These are phyloP conservation scores for Trichopoda pennipes DNA, from an alignment of 2,888 invertebrate genomes.

Conservation along the genomic window DNA sequence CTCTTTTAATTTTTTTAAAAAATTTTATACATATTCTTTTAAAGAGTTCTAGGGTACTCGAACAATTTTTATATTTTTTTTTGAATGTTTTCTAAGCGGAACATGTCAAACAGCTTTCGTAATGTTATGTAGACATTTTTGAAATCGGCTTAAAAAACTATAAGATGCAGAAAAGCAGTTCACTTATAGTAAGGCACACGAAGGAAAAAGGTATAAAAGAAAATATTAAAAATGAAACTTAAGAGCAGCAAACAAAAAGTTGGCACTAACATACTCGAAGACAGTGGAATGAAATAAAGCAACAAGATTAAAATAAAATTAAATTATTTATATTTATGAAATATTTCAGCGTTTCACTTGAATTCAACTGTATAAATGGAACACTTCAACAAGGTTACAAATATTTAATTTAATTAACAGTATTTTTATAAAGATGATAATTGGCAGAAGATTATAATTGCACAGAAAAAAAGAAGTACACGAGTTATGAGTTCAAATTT, in stretches of 20 bases:
- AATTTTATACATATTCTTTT: not conserved
- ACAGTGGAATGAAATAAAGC: not conserved
- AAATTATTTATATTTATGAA: not conserved
- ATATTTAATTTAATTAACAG: too few relatives aligned
- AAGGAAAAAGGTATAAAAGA: not conserved
- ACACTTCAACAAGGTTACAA: too few relatives aligned
- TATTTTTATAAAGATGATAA: too few relatives aligned
- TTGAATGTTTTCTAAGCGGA: conserved; percentile 19
- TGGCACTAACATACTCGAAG: not conserved
- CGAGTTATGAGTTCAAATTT: too few relatives aligned
- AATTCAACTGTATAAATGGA: too few relatives aligned
- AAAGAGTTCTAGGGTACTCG: conserved; percentile 40
- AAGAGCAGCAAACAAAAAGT: not conserved
- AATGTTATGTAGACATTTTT: conserved; percentile 59
- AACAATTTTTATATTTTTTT: conserved; percentile 34
- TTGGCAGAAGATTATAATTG: too few relatives aligned
- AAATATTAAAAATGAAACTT: conserved; percentile 30
- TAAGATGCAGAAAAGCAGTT: conserved; percentile 40
- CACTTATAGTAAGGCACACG: conserved; percentile 27
- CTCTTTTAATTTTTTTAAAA: not conserved
- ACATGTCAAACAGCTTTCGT: conserved; percentile 60
- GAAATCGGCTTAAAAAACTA: conserved; percentile 58
- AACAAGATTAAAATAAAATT: not conserved
- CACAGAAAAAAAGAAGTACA: too few relatives aligned
- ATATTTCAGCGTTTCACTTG: too few relatives aligned